phyloP scores from a whole-genome alignment of 2,797 vertebrate genomes.

The Zalophus californianus region DNA sequence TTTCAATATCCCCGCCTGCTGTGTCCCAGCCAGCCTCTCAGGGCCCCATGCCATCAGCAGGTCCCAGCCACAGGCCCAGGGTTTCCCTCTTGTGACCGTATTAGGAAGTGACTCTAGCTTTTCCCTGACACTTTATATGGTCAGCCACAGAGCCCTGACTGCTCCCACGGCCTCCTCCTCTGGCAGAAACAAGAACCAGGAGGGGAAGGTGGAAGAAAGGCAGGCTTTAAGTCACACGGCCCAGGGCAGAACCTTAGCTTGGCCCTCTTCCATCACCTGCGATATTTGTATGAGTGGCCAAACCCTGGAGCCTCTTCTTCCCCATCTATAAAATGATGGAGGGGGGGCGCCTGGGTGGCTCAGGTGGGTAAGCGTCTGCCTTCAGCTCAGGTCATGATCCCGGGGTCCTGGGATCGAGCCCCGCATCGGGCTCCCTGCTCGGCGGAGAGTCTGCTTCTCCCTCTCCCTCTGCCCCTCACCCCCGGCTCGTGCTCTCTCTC shows the following conservation, averaged over 20 bases:
- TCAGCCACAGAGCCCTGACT: background rate
- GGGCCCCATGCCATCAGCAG: conserved; percentile 59
- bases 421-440: accelerated
- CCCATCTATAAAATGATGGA: background rate
- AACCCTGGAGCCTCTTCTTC: background rate
- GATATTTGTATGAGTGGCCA: accelerated
- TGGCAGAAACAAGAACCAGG: background rate
- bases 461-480: background rate
- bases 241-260: background rate
- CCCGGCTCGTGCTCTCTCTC: background rate
- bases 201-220: background rate
- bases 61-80: conserved; percentile 62
- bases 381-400: background rate
- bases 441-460: background rate
- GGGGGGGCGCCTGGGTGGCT: background rate
- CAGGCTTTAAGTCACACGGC: background rate
- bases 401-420: background rate
- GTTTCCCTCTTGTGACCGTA: conserved; percentile 88
- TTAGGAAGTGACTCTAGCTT: conserved; percentile 83
- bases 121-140: conserved; percentile 84
- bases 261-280: background rate
- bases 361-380: background rate
- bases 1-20: background rate
- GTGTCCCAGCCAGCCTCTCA: background rate
- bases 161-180: background rate